A percentile compares a stretch with the other conserved stretches of the same genome.
Evolutionary conservation across 2,113 vertebrate genomes (phyloP).

Genomic region (Melanerpes aurifrons): DNA sequence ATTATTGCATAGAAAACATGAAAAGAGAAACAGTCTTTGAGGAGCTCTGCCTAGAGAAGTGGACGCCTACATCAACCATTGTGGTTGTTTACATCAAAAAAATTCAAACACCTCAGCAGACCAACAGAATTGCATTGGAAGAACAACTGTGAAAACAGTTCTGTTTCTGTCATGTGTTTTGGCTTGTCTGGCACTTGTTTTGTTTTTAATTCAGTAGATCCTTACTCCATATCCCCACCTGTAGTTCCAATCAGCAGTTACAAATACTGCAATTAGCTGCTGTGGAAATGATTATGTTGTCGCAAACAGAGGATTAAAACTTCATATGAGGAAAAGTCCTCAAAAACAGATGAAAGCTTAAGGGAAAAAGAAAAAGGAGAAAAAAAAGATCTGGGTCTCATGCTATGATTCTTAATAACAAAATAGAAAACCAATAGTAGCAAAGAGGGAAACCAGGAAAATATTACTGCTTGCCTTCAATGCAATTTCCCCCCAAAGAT

Average conservation of each 20-base stretch:
- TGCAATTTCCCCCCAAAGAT: not conserved
- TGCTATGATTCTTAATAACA: constrained; percentile 27
- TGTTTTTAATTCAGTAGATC: constrained; percentile 36
- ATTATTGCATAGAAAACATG: not conserved
- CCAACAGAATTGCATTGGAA: not conserved
- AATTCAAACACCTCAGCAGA: no score
- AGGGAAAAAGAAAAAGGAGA: not conserved
- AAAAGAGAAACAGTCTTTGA: not conserved
- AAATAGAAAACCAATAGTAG: not conserved
- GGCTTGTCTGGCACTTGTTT: not conserved
- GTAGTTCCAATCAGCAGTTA: constrained; percentile 69
- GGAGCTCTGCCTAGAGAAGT: not conserved
- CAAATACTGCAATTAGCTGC: constrained; percentile 64
- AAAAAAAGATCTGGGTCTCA: constrained; percentile 30
- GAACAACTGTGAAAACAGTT: not conserved
- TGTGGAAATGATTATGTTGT: constrained; percentile 73
- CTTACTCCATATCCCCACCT: constrained; percentile 47
- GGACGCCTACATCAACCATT: not conserved
- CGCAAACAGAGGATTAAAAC: constrained; percentile 70
- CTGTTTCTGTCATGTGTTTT: constrained; percentile 16
- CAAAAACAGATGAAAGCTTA: constrained; percentile 39
- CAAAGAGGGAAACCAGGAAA: not conserved
- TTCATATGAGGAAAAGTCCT: constrained; percentile 15
- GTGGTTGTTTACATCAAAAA: not conserved
- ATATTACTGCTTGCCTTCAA: constrained; percentile 9